Conservation (phyloP, 2,113 vertebrate genomes). For the Spea bombifrons region DNA sequence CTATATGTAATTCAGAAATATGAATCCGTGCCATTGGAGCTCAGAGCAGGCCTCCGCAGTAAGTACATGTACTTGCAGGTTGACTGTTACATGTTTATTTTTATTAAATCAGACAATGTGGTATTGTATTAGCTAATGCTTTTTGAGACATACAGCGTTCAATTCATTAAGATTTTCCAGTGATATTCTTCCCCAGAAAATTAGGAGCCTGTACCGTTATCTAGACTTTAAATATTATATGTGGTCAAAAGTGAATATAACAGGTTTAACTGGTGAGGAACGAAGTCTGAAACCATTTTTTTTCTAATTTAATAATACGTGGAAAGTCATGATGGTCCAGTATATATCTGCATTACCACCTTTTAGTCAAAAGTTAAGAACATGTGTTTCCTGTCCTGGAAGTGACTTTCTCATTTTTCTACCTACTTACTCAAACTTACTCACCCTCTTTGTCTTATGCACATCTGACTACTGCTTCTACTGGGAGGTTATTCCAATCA, state of each 20-base stretch:
- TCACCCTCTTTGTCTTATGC: too few relatives aligned
- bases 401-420: too few relatives aligned
- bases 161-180: not conserved
- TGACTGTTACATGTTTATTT: conserved; percentile 24
- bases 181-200: not conserved
- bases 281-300: too few relatives aligned
- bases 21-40: conserved; percentile 8
- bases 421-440: too few relatives aligned
- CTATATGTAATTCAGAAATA: conserved; percentile 33
- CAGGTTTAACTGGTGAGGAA: too few relatives aligned
- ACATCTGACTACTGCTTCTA: too few relatives aligned
- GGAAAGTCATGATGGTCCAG: too few relatives aligned
- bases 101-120: not conserved
- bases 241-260: not conserved
- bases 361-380: too few relatives aligned
- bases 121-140: not conserved
- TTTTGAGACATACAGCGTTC: not conserved
- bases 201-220: not conserved
- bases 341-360: too few relatives aligned
- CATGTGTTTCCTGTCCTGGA: too few relatives aligned
- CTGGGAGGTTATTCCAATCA: too few relatives aligned
- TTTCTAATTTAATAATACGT: too few relatives aligned
- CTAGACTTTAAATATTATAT: not conserved
- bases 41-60: not conserved
- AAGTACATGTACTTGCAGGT: conserved; percentile 22